Evolutionary conservation across 37 sponge, comb jelly and placozoan genomes (phyloP).

Genomic region (Haliclona indistincta): DNA sequence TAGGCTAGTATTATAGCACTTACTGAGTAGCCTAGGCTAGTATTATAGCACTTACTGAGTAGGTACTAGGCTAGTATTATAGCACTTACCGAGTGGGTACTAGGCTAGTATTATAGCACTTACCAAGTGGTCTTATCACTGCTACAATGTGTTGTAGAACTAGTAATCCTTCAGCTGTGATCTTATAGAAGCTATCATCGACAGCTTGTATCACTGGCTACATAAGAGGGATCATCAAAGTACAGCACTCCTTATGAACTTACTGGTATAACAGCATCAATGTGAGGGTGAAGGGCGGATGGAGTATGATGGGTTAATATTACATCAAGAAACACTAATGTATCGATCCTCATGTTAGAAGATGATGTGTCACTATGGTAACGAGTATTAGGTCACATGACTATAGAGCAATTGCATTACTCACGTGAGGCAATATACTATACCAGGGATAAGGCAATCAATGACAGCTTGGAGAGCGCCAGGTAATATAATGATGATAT

Average conservation of each 20-base stretch:
- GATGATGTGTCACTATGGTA: conserved; percentile 73
- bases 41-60: not conserved
- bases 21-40: not conserved
- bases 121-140: conserved; percentile 80
- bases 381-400: conserved; percentile 15
- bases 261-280: conserved; percentile 71
- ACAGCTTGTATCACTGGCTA: conserved; percentile 84
- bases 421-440: conserved; percentile 85
- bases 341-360: conserved; percentile 96
- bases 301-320: conserved; percentile 78
- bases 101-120: no score
- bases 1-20: no score
- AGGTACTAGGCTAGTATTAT: no score
- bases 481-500: conserved; percentile 84
- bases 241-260: conserved; percentile 13
- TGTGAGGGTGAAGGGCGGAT: conserved; percentile 79
- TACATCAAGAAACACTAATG: conserved; percentile 87
- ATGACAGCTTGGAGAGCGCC: conserved; percentile 85
- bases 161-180: conserved; percentile 91
- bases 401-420: conserved; percentile 16
- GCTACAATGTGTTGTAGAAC: conserved; percentile 86
- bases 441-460: conserved; percentile 82
- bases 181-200: conserved; percentile 95
- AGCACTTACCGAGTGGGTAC: no score
- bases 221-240: not conserved